A percentile compares a stretch with the other conserved stretches of the same genome.
These are phyloP conservation scores for Garra rufa DNA, from an alignment of 2,113 vertebrate species.

Conservation along the genomic window DNA sequence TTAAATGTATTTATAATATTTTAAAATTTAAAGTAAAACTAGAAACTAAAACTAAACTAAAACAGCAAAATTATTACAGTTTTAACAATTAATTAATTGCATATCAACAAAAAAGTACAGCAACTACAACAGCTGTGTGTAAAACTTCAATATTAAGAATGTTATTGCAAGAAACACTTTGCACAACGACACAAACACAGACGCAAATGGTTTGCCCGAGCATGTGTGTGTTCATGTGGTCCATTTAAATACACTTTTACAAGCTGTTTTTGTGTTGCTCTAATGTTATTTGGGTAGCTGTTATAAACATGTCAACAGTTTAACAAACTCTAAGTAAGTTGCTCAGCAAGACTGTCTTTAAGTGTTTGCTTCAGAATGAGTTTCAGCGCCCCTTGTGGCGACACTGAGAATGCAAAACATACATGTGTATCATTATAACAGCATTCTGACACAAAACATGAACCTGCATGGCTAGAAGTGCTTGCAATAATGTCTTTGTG, in stretches of 20 bases:
- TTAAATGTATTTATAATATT: too few species aligned
- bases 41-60: too few species aligned
- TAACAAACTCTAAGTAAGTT: not conserved
- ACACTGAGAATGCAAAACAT: not conserved
- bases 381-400: too few species aligned
- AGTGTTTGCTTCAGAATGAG: too few species aligned
- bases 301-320: not conserved
- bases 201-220: not conserved
- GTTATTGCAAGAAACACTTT: slow-evolving; percentile 1
- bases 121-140: not conserved
- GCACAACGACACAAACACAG: not conserved
- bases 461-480: not conserved
- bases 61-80: too few species aligned
- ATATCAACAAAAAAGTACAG: too few species aligned
- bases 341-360: too few species aligned
- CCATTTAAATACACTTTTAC: not conserved
- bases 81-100: too few species aligned
- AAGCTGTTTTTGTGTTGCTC: not conserved
- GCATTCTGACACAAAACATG: not conserved
- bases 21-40: too few species aligned
- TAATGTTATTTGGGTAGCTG: not conserved
- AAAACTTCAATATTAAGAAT: not conserved
- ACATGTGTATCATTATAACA: not conserved
- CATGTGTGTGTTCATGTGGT: not conserved
- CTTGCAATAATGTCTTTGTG: not conserved